Conservation (phyloP, 1,140 invertebrate species). For the Tetramorium parvispinum region DNA sequence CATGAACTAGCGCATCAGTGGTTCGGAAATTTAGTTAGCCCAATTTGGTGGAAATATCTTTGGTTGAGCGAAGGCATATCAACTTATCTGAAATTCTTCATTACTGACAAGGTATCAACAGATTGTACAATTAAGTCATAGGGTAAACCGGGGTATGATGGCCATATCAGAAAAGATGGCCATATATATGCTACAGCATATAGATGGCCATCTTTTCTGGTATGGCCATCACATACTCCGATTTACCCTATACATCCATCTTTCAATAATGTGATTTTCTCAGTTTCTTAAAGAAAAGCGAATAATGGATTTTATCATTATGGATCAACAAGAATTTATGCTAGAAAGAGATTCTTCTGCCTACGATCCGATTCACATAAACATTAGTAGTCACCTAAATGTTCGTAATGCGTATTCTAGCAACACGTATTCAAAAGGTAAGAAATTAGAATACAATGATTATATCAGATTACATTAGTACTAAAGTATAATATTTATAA, state of each 20-base stretch:
- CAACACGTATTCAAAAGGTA: conserved; percentile 34
- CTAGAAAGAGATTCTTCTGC: neutral
- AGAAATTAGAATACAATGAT: neutral
- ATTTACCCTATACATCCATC: no score
- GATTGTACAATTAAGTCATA: neutral
- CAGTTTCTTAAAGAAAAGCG: neutral
- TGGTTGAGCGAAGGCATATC: conserved; percentile 87
- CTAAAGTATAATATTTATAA: neutral
- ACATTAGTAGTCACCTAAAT: neutral
- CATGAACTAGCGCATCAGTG: conserved; percentile 90
- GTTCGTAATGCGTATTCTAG: neutral
- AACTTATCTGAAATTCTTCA: conserved; percentile 80
- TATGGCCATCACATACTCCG: no score
- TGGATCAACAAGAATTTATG: neutral
- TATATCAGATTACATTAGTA: neutral
- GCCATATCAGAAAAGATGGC: no score
- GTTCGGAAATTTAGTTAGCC: conserved; percentile 90
- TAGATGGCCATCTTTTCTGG: no score
- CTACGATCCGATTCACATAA: neutral
- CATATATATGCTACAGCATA: no score
- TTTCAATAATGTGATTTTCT: neutral
- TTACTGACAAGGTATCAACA: conserved; percentile 38
- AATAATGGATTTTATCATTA: neutral
- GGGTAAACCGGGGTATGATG: no score
- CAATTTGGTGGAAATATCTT: conserved; percentile 84